Conservation (phyloP, 2,113 vertebrate species). For the Dicentrarchus labrax region DNA sequence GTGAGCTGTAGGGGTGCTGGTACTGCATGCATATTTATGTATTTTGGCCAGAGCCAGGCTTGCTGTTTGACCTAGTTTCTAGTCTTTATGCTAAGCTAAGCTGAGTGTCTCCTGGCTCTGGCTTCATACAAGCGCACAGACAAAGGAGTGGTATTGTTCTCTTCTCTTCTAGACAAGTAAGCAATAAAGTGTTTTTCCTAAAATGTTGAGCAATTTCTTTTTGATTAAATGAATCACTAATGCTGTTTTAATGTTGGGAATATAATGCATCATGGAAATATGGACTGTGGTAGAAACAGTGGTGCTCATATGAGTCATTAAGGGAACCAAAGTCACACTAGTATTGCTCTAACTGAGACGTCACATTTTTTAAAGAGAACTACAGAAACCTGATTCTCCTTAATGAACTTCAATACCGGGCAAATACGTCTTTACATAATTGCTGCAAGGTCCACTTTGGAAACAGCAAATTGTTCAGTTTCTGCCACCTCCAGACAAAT, state of each 20-base stretch:
- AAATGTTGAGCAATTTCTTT: background rate
- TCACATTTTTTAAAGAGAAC: background rate
- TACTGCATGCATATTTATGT: background rate
- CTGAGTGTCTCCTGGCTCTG: too few relatives aligned
- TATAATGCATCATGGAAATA: background rate
- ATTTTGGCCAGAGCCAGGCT: too few relatives aligned
- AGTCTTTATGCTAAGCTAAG: background rate
- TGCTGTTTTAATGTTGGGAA: background rate
- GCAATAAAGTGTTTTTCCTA: background rate
- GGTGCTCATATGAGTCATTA: background rate
- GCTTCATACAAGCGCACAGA: background rate
- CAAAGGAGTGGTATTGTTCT: background rate
- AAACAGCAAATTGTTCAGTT: conserved; percentile 33
- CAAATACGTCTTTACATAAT: background rate
- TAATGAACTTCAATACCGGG: background rate
- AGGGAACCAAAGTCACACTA: background rate
- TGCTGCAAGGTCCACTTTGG: background rate
- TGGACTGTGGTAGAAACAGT: conserved; percentile 43
- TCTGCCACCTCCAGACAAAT: conserved; percentile 49
- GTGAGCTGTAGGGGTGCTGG: background rate
- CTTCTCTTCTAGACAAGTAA: background rate
- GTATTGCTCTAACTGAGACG: background rate
- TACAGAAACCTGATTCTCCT: background rate
- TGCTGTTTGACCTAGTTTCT: background rate
- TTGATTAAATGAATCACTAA: background rate